Percentiles rank a stretch among this genome's conserved stretches.
phyloP scores from a whole-genome alignment of 2,888 invertebrate genomes.

The Ormyrus pomaceus region DNA sequence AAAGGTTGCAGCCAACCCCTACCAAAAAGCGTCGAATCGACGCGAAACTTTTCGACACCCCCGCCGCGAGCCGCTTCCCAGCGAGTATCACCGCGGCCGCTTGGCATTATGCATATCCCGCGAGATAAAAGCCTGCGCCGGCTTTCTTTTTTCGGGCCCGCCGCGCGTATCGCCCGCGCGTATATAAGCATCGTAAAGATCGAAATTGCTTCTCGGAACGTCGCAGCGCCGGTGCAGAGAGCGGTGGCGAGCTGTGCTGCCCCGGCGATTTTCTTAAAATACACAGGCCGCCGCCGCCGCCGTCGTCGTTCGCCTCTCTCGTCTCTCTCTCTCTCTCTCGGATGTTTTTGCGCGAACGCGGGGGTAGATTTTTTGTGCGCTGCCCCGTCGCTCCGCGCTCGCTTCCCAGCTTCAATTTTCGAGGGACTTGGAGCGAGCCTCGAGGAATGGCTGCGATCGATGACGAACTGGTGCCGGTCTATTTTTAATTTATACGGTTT shows the following conservation, averaged over 20 bases:
- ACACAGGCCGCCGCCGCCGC: conserved; percentile 55
- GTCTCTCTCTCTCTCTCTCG: conserved; percentile 6
- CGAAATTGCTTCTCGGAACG: conserved; percentile 70
- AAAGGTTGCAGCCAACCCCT: too few species aligned
- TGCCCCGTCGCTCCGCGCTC: not conserved
- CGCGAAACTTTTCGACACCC: too few species aligned
- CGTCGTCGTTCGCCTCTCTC: not conserved
- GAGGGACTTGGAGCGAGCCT: too few species aligned
- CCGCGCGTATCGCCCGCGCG: conserved; percentile 13
- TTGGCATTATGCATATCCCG: too few species aligned
- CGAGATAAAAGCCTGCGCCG: too few species aligned
- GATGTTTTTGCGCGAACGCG: conserved; percentile 37
- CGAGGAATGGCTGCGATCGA: too few species aligned
- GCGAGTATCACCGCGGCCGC: too few species aligned
- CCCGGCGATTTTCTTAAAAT: conserved; percentile 67
- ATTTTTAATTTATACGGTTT: too few species aligned
- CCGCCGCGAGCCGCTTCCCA: too few species aligned
- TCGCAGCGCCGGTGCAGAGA: conserved; percentile 52
- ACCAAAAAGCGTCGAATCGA: not conserved
- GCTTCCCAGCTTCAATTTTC: conserved; percentile 3
- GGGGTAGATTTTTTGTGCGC: conserved; percentile 50
- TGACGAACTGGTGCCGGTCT: too few species aligned
- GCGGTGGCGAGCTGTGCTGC: conserved; percentile 3
- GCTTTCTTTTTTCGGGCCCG: too few species aligned
- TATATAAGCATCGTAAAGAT: conserved; percentile 71